Conservation (phyloP, 2,113 vertebrate genomes). For the Mungos mungo region DNA sequence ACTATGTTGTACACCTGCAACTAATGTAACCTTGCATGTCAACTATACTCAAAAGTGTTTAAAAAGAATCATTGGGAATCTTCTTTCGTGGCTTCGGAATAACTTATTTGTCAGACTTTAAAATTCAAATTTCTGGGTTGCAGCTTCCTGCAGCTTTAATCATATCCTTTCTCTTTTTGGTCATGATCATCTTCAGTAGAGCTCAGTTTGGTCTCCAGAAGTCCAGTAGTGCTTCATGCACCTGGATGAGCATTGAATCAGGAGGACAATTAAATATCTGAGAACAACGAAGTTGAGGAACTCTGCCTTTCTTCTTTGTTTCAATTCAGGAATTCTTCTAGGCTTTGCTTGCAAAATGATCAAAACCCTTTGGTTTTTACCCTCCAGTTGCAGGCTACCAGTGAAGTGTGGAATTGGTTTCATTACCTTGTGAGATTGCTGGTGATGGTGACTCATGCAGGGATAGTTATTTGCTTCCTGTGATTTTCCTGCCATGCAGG, state of each 20-base stretch:
- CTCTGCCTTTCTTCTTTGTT: conserved; percentile 54
- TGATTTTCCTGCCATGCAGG: conserved; percentile 76
- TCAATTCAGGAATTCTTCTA: conserved; percentile 51
- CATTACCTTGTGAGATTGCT: conserved; percentile 70
- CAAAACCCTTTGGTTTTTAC: conserved; percentile 65
- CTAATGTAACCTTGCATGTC: background rate
- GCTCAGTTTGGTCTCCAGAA: conserved; percentile 67
- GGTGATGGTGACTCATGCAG: conserved; percentile 63
- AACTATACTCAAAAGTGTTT: background rate
- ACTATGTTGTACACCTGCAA: background rate
- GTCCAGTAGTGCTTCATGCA: conserved; percentile 53
- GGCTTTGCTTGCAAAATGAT: conserved; percentile 42
- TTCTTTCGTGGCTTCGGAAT: background rate
- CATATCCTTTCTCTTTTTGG: conserved; percentile 59
- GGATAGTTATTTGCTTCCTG: conserved; percentile 76
- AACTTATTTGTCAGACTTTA: conserved; percentile 40
- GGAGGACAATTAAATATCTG: conserved; percentile 73
- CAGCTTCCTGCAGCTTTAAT: conserved; percentile 54
- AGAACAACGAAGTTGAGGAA: conserved; percentile 44
- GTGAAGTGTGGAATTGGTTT: conserved; percentile 80
- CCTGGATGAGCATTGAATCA: conserved; percentile 48
- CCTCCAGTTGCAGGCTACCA: conserved; percentile 62
- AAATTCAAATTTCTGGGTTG: conserved; percentile 57
- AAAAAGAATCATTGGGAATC: background rate
- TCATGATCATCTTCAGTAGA: conserved; percentile 63